Evolutionary conservation across 2,888 invertebrate species (phyloP), one percentile per base, ranked within the genome.

Genomic region (Acrocyrtus sp.): DNA sequence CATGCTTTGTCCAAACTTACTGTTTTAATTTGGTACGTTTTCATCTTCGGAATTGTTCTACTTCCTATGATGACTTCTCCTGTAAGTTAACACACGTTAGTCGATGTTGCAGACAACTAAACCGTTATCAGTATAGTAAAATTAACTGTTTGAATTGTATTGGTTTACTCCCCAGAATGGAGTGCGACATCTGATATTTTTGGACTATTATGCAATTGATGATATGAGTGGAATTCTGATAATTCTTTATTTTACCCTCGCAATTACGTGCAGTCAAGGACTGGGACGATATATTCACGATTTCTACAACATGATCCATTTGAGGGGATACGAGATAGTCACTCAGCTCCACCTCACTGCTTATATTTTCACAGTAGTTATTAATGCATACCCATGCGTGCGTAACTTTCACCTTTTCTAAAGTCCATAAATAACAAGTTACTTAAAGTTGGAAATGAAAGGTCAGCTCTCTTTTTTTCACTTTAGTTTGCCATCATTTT

Each of bases 231-330:
- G 67, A 15, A 27, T 73, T 1, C 74, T 78, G 41, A 21, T 74
- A 3, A 47, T 70, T 8, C 51, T 60, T 10, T 70, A 70, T n/a
- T 78, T 72, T 39, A 67, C 72, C 10, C 22, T 53, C 10, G 74
- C 69, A 19, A 72, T 78, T 1, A 67, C 67, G 0, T 77, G 58
- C 12, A 69, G 79, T 47, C 75, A 78, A 47, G 74, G 73, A 27
- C 43, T 77, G 27, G 70, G 69, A 5, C 74, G 74, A 17, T 65
- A 78, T 8, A n/a, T 77, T 8, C 75, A 78, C 27, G 79, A 80
- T 50, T 67, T 77, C 26, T 68, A 75, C 19, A 80, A 80, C 45
- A 74, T 78, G 24, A n/a, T 72, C n/a, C 79, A 80, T 27, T 53
- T 76, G 17, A 65, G 60, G 56, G 74, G 78, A 1, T 70, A 75